phyloP scores from a whole-genome alignment of 2,113 vertebrate species.

The Caloenas nicobarica region DNA sequence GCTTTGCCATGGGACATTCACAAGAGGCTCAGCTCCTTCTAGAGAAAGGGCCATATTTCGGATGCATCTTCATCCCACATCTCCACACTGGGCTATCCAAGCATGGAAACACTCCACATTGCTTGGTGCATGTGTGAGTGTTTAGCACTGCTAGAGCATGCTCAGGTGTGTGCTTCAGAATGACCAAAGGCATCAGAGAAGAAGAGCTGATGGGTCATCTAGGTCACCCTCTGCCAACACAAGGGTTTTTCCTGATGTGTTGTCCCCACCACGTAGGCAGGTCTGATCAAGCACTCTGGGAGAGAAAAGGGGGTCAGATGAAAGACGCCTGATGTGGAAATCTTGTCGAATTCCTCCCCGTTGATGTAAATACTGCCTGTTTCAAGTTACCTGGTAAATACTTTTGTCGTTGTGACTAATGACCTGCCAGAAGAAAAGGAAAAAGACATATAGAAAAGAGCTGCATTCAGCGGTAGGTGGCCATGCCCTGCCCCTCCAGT shows the following conservation, averaged over 20 bases:
- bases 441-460: slow-evolving; percentile 22
- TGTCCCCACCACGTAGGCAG: neutral
- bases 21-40: neutral
- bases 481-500: slow-evolving; percentile 14
- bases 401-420: slow-evolving; percentile 64
- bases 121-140: neutral
- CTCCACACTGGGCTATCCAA: neutral
- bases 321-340: slow-evolving; percentile 62
- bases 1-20: neutral
- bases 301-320: slow-evolving; percentile 23
- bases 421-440: slow-evolving; percentile 57
- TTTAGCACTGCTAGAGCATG: neutral
- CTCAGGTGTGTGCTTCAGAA: neutral
- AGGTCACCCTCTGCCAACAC: rapidly evolving
- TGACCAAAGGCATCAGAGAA: neutral
- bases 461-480: slow-evolving; percentile 59
- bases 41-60: neutral
- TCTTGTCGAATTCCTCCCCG: slow-evolving; percentile 70
- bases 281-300: neutral
- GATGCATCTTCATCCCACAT: neutral
- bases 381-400: slow-evolving; percentile 72
- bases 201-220: neutral
- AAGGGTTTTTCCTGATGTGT: neutral
- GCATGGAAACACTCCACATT: neutral
- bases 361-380: slow-evolving; percentile 67